Conservation (phyloP, 2,113 vertebrate genomes). For the Eonycteris spelaea region DNA sequence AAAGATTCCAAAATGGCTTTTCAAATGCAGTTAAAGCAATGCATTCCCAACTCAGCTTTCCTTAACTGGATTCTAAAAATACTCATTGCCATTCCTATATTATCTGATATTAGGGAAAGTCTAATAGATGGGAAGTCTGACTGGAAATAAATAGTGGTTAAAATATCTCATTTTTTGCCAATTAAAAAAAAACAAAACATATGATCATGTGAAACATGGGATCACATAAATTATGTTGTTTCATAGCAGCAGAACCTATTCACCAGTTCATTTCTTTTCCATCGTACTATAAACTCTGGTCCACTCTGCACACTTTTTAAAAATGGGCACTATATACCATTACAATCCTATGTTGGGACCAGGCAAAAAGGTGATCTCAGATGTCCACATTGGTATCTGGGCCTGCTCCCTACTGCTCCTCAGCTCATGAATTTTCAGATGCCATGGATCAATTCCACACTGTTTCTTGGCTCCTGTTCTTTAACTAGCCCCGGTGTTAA, state of each 20-base stretch:
- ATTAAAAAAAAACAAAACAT: neutral
- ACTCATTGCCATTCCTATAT: neutral
- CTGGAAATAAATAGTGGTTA: neutral
- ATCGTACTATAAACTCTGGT: neutral
- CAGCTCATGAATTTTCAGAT: neutral
- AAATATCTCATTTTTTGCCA: neutral
- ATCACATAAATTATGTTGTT: neutral
- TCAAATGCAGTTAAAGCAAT: neutral
- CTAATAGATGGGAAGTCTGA: neutral
- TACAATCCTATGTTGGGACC: neutral
- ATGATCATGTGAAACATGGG: neutral
- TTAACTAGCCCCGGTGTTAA: neutral
- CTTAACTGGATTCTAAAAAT: neutral
- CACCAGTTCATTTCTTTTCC: neutral
- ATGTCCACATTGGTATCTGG: neutral
- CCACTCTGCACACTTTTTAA: neutral
- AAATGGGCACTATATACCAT: neutral
- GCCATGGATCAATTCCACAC: neutral
- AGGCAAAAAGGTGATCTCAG: neutral
- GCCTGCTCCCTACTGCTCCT: neutral
- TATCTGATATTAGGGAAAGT: neutral
- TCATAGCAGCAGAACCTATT: neutral
- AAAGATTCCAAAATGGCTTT: neutral
- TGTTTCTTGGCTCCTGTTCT: neutral
- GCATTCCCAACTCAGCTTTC: neutral